A percentile compares a stretch with the other conserved stretches of the same genome.
phyloP scores from a whole-genome alignment of 2,797 vertebrate species.

The Spinus pinus region DNA sequence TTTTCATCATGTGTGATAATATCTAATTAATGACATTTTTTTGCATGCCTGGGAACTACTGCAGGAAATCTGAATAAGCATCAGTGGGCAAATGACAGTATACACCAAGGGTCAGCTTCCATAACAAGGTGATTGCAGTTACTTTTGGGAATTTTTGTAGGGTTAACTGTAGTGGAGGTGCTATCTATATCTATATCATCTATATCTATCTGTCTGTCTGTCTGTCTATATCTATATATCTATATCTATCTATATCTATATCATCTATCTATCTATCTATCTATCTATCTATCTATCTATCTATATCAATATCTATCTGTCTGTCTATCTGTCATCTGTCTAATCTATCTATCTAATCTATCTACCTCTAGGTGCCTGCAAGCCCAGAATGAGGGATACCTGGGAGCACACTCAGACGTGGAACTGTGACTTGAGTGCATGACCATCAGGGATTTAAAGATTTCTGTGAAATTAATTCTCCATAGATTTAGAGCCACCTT shows the following conservation, averaged over 20 bases:
- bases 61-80: neutral
- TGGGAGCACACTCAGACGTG: neutral
- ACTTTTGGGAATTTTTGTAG: neutral
- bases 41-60: neutral
- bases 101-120: neutral
- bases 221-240: neutral
- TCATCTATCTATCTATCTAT: neutral
- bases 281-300: too few species aligned
- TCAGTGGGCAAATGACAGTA: neutral
- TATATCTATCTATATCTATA: too few species aligned
- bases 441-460: neutral
- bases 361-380: neutral
- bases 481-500: neutral
- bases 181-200: fast-evolving
- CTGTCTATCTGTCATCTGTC: too few species aligned
- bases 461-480: neutral
- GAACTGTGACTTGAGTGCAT: neutral
- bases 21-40: neutral
- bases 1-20: neutral
- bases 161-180: fast-evolving
- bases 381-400: neutral
- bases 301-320: too few species aligned
- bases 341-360: too few species aligned
- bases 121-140: neutral
- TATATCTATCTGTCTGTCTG: neutral